phyloP scores from a whole-genome alignment of 2,113 vertebrate genomes.

The Chloroceryle aenea region DNA sequence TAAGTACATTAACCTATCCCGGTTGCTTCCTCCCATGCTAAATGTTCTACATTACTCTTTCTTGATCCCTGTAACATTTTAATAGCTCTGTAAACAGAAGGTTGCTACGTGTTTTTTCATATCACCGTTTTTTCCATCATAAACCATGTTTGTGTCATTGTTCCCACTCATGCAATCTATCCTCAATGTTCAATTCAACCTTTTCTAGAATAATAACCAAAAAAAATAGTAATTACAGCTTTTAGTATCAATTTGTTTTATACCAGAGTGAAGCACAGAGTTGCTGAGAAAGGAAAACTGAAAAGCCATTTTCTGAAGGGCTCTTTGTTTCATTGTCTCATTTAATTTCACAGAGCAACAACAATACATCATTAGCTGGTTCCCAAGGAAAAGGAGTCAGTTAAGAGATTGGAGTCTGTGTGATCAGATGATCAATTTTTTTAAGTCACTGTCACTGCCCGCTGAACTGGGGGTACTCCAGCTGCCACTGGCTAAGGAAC shows the following conservation, averaged over 20 bases:
- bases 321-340: neutral
- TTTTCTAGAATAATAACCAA: neutral
- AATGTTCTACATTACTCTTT: conserved; percentile 14
- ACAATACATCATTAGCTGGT: neutral
- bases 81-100: conserved; percentile 42
- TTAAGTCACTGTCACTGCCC: neutral
- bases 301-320: neutral
- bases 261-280: neutral
- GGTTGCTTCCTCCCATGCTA: neutral
- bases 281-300: neutral
- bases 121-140: neutral
- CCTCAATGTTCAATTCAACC: neutral
- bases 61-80: neutral
- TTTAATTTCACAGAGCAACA: neutral
- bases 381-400: neutral
- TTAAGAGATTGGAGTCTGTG: neutral
- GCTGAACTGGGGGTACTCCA: neutral
- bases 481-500: neutral
- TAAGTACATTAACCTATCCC: conserved; percentile 23
- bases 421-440: neutral
- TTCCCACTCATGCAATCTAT: neutral
- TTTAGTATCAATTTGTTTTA: neutral
- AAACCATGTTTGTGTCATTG: neutral
- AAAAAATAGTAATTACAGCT: neutral
- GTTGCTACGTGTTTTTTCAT: conserved; percentile 10